Evolutionary conservation across 2,113 vertebrate genomes (phyloP).

Genomic region (Speoplatyrhinus poulsoni): DNA sequence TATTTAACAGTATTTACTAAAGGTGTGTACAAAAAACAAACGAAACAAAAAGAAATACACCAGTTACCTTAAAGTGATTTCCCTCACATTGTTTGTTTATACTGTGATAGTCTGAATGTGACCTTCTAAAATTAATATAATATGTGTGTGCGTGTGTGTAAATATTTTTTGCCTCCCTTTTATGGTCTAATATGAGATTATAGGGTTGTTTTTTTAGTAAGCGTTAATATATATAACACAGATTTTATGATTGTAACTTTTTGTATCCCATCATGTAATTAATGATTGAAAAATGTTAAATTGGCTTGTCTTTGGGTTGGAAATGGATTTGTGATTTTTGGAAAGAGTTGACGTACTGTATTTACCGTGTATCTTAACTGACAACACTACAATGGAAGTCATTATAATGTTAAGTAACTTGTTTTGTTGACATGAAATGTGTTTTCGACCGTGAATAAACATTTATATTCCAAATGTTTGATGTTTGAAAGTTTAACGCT

Average conservation of each 20-base stretch:
- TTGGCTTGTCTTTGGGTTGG: slow-evolving; percentile 27
- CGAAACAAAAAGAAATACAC: slow-evolving; percentile 25
- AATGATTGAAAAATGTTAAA: not conserved
- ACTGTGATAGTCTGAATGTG: slow-evolving; percentile 37
- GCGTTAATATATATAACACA: slow-evolving; percentile 27
- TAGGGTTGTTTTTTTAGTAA: slow-evolving; percentile 5
- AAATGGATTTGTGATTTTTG: slow-evolving; percentile 41
- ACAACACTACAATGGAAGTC: slow-evolving; percentile 53
- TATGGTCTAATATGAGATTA: slow-evolving; percentile 31
- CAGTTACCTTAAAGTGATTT: slow-evolving; percentile 57
- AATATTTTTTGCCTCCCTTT: slow-evolving; percentile 47
- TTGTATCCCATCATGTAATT: slow-evolving; percentile 6
- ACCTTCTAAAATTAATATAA: slow-evolving; percentile 20
- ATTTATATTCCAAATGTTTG: slow-evolving; percentile 30
- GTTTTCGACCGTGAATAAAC: slow-evolving; percentile 38
- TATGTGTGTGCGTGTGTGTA: slow-evolving; percentile 18
- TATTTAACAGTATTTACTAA: slow-evolving; percentile 40
- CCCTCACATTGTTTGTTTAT: slow-evolving; percentile 30
- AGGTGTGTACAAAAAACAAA: slow-evolving; percentile 45
- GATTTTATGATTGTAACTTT: slow-evolving; percentile 43
- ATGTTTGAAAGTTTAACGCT: slow-evolving; percentile 10
- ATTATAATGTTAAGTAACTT: slow-evolving; percentile 48
- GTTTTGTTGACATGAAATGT: slow-evolving; percentile 43
- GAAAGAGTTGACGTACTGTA: slow-evolving; percentile 39
- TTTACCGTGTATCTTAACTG: slow-evolving; percentile 23